Conservation (phyloP, 2,113 vertebrate genomes). For the Calyptomena viridis region DNA sequence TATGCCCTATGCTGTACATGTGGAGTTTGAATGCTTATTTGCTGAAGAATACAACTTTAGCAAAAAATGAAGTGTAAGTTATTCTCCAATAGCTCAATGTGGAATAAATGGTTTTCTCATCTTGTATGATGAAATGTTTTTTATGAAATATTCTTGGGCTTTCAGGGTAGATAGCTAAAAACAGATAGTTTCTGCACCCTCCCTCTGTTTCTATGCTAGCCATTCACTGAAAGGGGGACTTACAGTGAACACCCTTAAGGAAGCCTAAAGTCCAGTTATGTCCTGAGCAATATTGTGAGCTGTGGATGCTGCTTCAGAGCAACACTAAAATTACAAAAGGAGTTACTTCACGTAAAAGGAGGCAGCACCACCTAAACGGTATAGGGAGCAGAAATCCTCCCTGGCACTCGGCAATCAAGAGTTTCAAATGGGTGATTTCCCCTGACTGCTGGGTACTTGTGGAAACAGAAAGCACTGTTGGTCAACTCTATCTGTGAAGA, state of each 20-base stretch:
- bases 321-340: not conserved
- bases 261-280: not conserved
- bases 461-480: not conserved
- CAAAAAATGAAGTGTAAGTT: not conserved
- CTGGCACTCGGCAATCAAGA: not conserved
- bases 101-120: not conserved
- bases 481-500: not conserved
- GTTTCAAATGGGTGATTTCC: not conserved
- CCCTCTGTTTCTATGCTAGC: not conserved
- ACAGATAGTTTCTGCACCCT: not conserved
- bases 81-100: not conserved
- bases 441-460: not conserved
- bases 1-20: no score
- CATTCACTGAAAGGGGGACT: not conserved
- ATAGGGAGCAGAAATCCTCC: not conserved
- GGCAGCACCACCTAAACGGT: not conserved
- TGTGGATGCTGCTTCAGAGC: not conserved
- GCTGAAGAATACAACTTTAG: not conserved
- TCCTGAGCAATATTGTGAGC: no score
- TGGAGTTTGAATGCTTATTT: not conserved
- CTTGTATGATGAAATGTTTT: no score
- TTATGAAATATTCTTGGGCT: not conserved
- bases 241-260: not conserved
- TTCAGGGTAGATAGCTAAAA: not conserved
- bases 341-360: not conserved